phyloP scores from a whole-genome alignment of 2,888 invertebrate genomes.

The Aporophyla lueneburgensis region DNA sequence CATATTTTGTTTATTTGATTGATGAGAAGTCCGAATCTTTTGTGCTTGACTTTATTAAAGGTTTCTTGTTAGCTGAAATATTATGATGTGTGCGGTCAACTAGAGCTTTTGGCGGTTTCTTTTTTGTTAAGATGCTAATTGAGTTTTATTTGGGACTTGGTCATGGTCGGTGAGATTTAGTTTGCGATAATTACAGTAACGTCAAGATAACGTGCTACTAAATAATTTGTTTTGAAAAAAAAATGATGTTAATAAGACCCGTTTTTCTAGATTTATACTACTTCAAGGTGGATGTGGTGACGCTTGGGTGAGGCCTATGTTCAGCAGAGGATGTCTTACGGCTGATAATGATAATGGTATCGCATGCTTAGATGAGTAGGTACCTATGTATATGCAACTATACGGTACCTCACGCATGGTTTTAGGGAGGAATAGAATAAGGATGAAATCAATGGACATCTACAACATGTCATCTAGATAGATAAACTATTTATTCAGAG shows the following conservation, averaged over 20 bases:
- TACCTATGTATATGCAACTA: not conserved
- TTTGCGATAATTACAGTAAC: constrained; percentile 40
- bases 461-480: too few relatives aligned
- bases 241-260: not conserved
- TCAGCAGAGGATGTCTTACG: not conserved
- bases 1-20: constrained; percentile 76
- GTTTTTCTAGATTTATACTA: not conserved
- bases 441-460: not conserved
- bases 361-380: not conserved
- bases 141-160: constrained; percentile 50
- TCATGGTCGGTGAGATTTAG: constrained; percentile 36
- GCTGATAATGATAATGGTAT: not conserved
- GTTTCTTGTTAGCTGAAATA: constrained; percentile 65
- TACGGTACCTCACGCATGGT: not conserved
- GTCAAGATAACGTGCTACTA: constrained; percentile 11
- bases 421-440: not conserved
- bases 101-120: constrained; percentile 54
- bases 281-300: not conserved
- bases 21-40: constrained; percentile 79
- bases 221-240: constrained; percentile 9
- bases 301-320: not conserved
- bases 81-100: constrained; percentile 65
- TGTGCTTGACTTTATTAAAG: constrained; percentile 67
- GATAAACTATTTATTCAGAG: too few relatives aligned
- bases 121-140: constrained; percentile 58